Evolutionary conservation across 1,140 invertebrate genomes (phyloP), one percentile per base, ranked within the genome.

Genomic region (Planococcus citri): DNA sequence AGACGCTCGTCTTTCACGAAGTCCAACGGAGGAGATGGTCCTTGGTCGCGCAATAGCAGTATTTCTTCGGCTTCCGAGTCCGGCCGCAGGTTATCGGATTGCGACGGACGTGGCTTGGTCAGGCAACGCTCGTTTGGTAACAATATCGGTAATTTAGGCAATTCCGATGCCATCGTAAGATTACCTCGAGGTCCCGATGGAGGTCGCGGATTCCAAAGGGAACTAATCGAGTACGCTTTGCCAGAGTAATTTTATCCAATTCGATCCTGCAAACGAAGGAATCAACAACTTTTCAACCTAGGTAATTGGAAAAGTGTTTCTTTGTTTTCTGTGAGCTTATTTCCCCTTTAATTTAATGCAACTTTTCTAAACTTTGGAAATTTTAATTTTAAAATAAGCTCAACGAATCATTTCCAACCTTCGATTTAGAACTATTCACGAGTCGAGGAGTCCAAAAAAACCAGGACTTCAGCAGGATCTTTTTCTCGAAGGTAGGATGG

Each of bases 121-220:
- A 20, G 37, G 20, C 29, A 33, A 14, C 61, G 74, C 1, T 70
- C 72, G 1, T 51, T 61, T 69, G 71, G 74, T 70, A 76, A 80
- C 37, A 78, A 81, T 3, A 76, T 78, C 78, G 76, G 78, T 68
- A 74, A 76, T 8, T 51, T 51, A 17, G 82, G 82, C 73, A 73
- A 82, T 21, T 81, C 81, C 20, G 87, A 87, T 64, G 87, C 87
- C 72, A 82, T 90, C 17, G 81, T 91, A n/a, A 83, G 92, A 37
- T 81, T 89, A 77, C 92, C 91, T 0, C 82, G 85, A 70, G 91
- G 90, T 8, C 92, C 92, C 2, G 91, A 93, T 78, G 91, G 90
- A 24, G 89, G 88, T 25, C 82, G 84, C 68, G 92, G 92, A 27
- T 94, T 94, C 73, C 72, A 73, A 41, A 27, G 70, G 27, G 69